Base-by-base conservation (phyloP, 2,113 vertebrate species). In the Arothron firmamentum region DNA sequence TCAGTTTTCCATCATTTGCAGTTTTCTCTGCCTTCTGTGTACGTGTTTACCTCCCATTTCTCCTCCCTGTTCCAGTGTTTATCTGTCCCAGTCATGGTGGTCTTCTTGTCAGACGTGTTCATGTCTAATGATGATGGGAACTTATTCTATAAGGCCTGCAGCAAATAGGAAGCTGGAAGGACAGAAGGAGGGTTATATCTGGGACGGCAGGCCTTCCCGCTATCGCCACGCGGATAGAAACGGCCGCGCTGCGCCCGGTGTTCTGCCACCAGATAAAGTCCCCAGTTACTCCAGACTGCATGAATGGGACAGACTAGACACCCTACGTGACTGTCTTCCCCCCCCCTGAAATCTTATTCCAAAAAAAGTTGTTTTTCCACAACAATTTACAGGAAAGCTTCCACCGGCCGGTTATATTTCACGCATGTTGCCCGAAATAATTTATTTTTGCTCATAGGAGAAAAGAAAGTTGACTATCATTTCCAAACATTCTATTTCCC, bases 171-270 rank as follows among this genome's bases (percentile, higher is more conserved):
- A 67, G 77, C 63, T 77, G 54, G 62, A 41, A 45, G 63, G 74
- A 55, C 86, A 73, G 62, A 50, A 42, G 78, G 59, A 72, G 76
- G 81, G 82, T 83, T 77, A 88, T 91, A 89, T 91, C 89, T 83
- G 52, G 70, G 74, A 74, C 76, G 77, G 67, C 90, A 89, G 84
- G 76, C 74, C 74, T 80, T 81, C 69, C 62, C 70, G 87, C 83
- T 67, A 82, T 91, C 87, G 82, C 68, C 72, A 25, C 72, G 72
- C 87, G 85, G 84, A 69, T 67, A 65, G 64, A 88, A 79, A 85
- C 74, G 34, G 79, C 73, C 73, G 72, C 74, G 67, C 57, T 54
- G 71, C 61, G 74, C 56, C 48, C 15, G 45, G 70, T 46, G 72
- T 79, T 83, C 72, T 68, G 38, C 59, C 54, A 72, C 65, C 69